Evolutionary conservation across 2,888 invertebrate genomes (phyloP), one percentile per base, ranked within the genome.

Genomic region (Chirona hameri): DNA sequence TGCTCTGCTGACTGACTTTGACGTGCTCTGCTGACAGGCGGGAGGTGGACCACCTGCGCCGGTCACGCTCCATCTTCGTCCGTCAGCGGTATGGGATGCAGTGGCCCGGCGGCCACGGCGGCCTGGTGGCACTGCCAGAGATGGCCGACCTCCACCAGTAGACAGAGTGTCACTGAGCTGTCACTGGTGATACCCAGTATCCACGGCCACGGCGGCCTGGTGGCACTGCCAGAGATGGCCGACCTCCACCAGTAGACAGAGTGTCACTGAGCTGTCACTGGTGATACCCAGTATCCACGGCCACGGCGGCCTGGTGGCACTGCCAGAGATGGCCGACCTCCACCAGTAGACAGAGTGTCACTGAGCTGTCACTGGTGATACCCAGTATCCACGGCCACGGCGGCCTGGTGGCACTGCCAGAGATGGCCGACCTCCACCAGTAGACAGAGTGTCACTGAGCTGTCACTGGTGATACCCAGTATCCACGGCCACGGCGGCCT

Each of bases 41-140:
- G 46, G 76, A 76, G n/a, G 46, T 76, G 46, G 76, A 76, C 76
- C 76, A 76, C 76, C 39, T 76, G 39, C 76, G 39, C 46, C 46
- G 46, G 7, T 76, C 76, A 39, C 76, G 46, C 24, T 76, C 24
- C 46, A 76, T 76, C 18, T 76, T 76, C 24, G 46, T 24, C 24
- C 76, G 46, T 9, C 21, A 76, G 76, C 21, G 76, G 46, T 76
- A 76, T 39, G 76, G 76, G 0, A 10, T 24, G 15, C 29, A 29
- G 72, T 27, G 65, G 27, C 27, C 27, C 10, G 27, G 65, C 72
- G 10, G 29, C 14, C 31, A 3, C 29, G 4, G 15, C 31, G 27
- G 27, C 9, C 65, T 27, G 65, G 14, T 27, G 27, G 27, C 7
- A 10, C 60, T n/a, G 60, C 60, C 60, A 21, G n/a, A 4, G 24